Percentiles rank a stretch among this genome's conserved stretches.
These are phyloP conservation scores for Oithona nana DNA, from an alignment of 2,888 invertebrate genomes.

Conservation along the genomic window DNA sequence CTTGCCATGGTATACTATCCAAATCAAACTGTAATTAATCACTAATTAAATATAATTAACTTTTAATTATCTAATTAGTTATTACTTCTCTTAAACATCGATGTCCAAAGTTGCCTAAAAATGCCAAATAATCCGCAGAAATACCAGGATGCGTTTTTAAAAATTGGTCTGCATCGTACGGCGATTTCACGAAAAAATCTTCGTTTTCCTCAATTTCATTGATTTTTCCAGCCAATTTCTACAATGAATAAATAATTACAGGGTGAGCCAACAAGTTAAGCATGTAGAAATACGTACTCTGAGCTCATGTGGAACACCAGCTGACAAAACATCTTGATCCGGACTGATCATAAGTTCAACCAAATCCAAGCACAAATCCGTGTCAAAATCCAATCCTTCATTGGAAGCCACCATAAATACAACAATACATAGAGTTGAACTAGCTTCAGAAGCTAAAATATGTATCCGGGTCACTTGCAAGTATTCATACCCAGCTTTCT, in stretches of 20 bases:
- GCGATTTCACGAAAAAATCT: not conserved
- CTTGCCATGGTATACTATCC: not conserved
- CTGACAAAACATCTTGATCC: conserved; percentile 43
- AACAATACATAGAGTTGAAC: not conserved
- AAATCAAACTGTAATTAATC: not conserved
- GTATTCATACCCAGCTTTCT: not conserved
- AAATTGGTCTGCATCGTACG: not conserved
- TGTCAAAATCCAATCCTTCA: not conserved
- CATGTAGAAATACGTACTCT: conserved; percentile 21
- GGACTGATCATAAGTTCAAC: not conserved
- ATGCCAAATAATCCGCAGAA: conserved; percentile 24
- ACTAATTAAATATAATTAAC: not conserved
- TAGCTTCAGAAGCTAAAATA: not conserved
- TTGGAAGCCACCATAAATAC: not conserved
- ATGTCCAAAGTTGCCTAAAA: conserved; percentile 50
- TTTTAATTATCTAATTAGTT: conserved; percentile 12
- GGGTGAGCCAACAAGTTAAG: too few species aligned
- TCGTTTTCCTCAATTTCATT: not conserved
- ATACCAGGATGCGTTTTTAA: not conserved
- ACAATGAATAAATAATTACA: too few species aligned
- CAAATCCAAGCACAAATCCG: not conserved
- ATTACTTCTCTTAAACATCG: conserved; percentile 35
- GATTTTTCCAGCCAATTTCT: not conserved
- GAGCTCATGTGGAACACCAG: conserved; percentile 45
- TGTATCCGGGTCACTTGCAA: not conserved